phyloP scores from a whole-genome alignment of 2,888 invertebrate species.

The Clanis bilineata region DNA sequence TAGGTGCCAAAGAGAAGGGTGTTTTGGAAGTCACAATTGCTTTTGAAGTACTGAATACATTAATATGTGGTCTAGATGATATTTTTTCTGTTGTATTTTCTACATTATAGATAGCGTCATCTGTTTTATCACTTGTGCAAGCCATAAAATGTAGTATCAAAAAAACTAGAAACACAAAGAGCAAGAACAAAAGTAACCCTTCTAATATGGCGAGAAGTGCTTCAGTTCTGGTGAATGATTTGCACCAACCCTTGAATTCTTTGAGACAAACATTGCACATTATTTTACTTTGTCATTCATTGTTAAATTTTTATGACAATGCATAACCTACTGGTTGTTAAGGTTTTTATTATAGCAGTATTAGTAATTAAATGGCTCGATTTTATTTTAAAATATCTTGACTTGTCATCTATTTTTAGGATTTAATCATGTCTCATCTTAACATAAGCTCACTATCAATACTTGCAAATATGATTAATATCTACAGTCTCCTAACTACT shows the following conservation, averaged over 20 bases:
- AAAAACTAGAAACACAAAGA: constrained; percentile 53
- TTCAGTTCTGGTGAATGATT: constrained; percentile 64
- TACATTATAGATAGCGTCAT: background rate
- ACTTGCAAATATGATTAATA: background rate
- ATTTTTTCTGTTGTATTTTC: background rate
- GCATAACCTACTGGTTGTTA: constrained; percentile 36
- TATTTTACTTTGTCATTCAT: constrained; percentile 37
- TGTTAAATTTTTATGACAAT: constrained; percentile 26
- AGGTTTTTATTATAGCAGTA: background rate
- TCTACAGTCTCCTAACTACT: background rate
- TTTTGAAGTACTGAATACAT: background rate
- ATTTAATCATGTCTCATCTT: too few species aligned
- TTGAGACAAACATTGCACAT: constrained; percentile 62
- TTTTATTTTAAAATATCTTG: too few species aligned
- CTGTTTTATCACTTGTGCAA: constrained; percentile 34
- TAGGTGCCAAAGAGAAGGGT: constrained; percentile 27
- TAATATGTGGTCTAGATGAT: constrained; percentile 8
- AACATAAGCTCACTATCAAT: background rate
- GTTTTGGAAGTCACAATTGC: background rate
- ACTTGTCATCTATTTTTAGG: too few species aligned
- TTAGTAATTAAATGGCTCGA: background rate
- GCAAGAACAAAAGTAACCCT: constrained; percentile 45
- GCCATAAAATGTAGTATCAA: constrained; percentile 55
- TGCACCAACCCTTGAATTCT: constrained; percentile 63
- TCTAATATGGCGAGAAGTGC: constrained; percentile 47